Evolutionary conservation across 2,113 vertebrate genomes (phyloP).

Genomic region (Anarhynchus alexandrinus): DNA sequence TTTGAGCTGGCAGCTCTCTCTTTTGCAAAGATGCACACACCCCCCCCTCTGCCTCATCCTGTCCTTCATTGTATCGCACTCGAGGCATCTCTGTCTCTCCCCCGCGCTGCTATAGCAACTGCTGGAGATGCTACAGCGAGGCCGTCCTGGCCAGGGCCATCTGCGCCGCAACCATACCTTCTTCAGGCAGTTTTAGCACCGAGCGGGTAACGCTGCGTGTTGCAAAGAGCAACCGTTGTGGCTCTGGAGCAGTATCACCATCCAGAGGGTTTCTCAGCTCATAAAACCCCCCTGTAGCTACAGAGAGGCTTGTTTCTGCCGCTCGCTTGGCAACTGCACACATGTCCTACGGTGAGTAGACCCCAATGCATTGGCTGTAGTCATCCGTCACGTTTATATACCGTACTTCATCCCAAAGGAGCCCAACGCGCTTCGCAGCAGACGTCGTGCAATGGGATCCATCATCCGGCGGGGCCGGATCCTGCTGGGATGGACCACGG

Average conservation of each 20-base stretch:
- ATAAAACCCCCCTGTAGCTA: neutral
- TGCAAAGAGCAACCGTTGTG: neutral
- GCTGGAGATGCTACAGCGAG: neutral
- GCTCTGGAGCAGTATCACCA: neutral
- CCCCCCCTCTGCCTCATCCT: neutral
- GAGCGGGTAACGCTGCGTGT: fast-evolving
- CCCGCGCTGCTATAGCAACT: constrained; percentile 32
- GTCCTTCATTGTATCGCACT: neutral
- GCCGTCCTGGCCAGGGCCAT: neutral
- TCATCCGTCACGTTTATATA: neutral
- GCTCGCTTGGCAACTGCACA: neutral
- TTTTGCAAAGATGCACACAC: neutral
- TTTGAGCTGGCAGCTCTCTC: neutral
- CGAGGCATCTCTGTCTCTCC: neutral
- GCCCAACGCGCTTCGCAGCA: neutral
- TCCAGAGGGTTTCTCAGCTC: neutral
- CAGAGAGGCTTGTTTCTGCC: neutral
- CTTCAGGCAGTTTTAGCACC: neutral
- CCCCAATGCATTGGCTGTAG: neutral
- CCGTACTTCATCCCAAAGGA: neutral
- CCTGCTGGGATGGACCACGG: neutral
- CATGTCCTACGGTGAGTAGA: neutral
- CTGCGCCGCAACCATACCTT: neutral
- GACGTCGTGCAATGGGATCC: neutral
- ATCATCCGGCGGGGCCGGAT: fast-evolving